These are phyloP conservation scores for Athalia circularis DNA, from an alignment of 2,888 invertebrate species.

Conservation along the genomic window DNA sequence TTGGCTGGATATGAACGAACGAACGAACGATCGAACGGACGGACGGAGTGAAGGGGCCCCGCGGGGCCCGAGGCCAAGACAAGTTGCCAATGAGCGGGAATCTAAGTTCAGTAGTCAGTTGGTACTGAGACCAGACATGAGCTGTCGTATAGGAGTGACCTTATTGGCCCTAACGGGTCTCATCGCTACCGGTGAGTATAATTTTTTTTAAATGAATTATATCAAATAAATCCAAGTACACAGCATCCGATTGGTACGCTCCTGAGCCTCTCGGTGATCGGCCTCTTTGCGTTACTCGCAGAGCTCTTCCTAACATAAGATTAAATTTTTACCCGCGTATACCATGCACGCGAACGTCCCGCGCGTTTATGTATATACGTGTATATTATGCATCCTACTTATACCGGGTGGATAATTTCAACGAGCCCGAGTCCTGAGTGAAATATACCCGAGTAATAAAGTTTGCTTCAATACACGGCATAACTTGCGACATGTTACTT, in stretches of 20 bases:
- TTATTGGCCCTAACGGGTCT: constrained; percentile 65
- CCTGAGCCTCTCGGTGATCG: constrained; percentile 12
- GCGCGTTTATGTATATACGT: too few relatives aligned
- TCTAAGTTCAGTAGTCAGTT: constrained; percentile 71
- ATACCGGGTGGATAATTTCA: constrained; percentile 2
- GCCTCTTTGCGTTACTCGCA: neutral
- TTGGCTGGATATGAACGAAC: constrained; percentile 26
- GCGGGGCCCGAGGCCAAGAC: constrained; percentile 48
- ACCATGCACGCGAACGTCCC: too few relatives aligned
- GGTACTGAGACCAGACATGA: constrained; percentile 62
- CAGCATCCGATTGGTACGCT: constrained; percentile 16
- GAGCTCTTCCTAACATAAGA: neutral
- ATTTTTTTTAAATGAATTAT: too few relatives aligned
- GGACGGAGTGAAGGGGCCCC: constrained; percentile 48
- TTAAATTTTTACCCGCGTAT: too few relatives aligned
- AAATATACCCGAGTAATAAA: neutral
- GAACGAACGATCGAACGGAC: constrained; percentile 41
- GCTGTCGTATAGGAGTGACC: constrained; percentile 56
- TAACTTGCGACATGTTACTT: constrained; percentile 57
- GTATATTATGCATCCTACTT: neutral
- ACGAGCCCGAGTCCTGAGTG: neutral
- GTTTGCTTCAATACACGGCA: neutral
- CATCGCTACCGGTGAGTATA: constrained; percentile 65
- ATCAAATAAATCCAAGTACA: neutral
- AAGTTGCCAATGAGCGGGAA: constrained; percentile 50